Evolutionary conservation across 2,113 vertebrate species (phyloP), one percentile per base, ranked within the genome.

Genomic region (Tupaia chinensis): DNA sequence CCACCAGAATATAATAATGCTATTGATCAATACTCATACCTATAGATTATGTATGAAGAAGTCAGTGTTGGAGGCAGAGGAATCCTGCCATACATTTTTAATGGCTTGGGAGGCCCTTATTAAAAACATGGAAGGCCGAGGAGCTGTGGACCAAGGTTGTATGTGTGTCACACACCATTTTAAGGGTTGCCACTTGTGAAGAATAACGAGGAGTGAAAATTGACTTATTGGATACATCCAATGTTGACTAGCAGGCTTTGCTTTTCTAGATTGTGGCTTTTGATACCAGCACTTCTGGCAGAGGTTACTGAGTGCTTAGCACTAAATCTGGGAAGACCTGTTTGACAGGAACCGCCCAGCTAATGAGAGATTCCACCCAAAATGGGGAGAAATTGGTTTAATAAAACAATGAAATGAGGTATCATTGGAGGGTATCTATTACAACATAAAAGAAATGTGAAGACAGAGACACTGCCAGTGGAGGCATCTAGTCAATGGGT

Each of bases 341-440:
- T 97, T 96, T 91, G 89, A 96, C 97, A 87, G 96, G 97, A 96
- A 98, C 95, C 74, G 86, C 78, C 85, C 96, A 88, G 53, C 54
- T 93, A 72, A 53, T 58, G 93, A 92, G 88, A 95, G 87, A 87
- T 96, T 96, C 72, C 77, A 94, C 44, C 84, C 93, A 0, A 96
- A 97, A 92, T 87, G 20, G 32, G 82, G 56, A 89, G 84, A 85
- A 95, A 89, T 13, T 70, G 23, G 44, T 23, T 23, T 77, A 68
- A 63, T 74, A 79, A 91, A 81, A 91, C 32, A 86, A 73, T 25
- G 17, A 94, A 81, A 54, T 27, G n/a, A 78, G 77, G 4, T 74
- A 32, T 80, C 80, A n/a, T 44, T 44, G 65, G 70, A 63, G 7
- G 63, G 63, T 32, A 92, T 80, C 29, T 23, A 7, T 58, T 19